Base-by-base conservation (phyloP, 2,888 invertebrate genomes). In the Nemurella pictetii region DNA sequence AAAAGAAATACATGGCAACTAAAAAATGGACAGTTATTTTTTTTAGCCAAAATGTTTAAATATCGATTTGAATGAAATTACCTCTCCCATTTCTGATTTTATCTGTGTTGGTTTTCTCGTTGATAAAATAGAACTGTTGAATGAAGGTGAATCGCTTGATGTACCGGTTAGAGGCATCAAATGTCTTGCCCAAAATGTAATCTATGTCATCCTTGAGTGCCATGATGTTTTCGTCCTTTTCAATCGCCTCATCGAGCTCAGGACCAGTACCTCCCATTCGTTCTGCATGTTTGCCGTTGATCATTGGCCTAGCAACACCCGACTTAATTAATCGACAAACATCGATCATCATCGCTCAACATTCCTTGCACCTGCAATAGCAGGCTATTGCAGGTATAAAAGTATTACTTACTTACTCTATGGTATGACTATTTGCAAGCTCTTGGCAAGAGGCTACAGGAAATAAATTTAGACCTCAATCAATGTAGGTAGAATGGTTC, bases 271-370 rank as follows among this genome's bases (percentile, higher is more conserved):
- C 95, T 84, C 95, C 95, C 0, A 95, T 93, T 89, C 95, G 93
- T 77, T 95, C 95, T 87, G 96, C 95, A 88, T 94, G 93, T 88
- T 96, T 95, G 26, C 95, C 95, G 92, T 97, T 96, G 86, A 97
- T 95, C 26, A 95, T 93, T 0, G 97, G 97, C 85, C 95, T 95
- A 87, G n/a, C n/a, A n/a, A n/a, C n/a, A n/a, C n/a, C n/a, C n/a
- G n/a, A n/a, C n/a, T n/a, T n/a, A n/a, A n/a, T n/a, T n/a, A n/a
- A n/a, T n/a, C n/a, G n/a, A n/a, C n/a, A n/a, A n/a, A n/a, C n/a
- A n/a, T n/a, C n/a, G n/a, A n/a, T n/a, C n/a, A n/a, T n/a, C n/a
- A n/a, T n/a, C n/a, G n/a, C n/a, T n/a, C n/a, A n/a, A n/a, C n/a
- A n/a, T n/a, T n/a, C n/a, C n/a, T n/a, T n/a, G n/a, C n/a, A n/a